Base-by-base conservation (phyloP, 2,113 vertebrate genomes). In the Epinephelus lanceolatus region DNA sequence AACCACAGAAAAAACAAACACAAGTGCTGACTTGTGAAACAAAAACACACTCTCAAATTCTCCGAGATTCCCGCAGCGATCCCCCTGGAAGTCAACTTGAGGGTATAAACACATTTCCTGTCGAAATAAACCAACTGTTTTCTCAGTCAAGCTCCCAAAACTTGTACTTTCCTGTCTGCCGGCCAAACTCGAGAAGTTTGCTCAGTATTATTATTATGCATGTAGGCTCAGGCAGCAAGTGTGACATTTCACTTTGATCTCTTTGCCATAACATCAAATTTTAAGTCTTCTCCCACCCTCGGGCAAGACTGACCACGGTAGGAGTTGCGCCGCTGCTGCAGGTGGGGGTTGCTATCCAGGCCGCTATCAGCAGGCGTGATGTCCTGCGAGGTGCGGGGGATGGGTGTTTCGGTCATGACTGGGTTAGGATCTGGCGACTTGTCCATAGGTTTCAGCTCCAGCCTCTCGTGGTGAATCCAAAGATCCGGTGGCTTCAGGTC, bases 401-500 rank as follows among this genome's bases (percentile, higher is more conserved):
- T 98, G 6, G 98, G 98, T 2, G 98, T 99, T 71, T 99, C 98
- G 0, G 98, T 99, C 97, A 99, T 98, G 89, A 99, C 97, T 0
- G 98, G 97, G 86, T 99, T 99, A 74, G 98, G 97, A 68, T 99
- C 98, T 0, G 98, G 98, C 15, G 98, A 99, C 85, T 99, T 99
- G 88, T 99, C 98, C 8, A 98, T 98, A 61, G 98, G 98, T 72
- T 99, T 99, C 37, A 99, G 96, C 79, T 99, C 98, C 83, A 99
- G 96, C 49, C 98, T 96, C 91, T 99, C 98, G 0, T 99, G 98
- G 76, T 99, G 98, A 88, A 99, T 99, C 98, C 98, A 99, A 13
- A 99, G 97, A 85, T 99, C 98, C 0, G 98, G 98, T 0, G 98
- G 98, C 51, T 99, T 99, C 74, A 99, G 96, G 70, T 99, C 98